Conservation (phyloP, 2,113 vertebrate genomes). For the Alces alces region DNA sequence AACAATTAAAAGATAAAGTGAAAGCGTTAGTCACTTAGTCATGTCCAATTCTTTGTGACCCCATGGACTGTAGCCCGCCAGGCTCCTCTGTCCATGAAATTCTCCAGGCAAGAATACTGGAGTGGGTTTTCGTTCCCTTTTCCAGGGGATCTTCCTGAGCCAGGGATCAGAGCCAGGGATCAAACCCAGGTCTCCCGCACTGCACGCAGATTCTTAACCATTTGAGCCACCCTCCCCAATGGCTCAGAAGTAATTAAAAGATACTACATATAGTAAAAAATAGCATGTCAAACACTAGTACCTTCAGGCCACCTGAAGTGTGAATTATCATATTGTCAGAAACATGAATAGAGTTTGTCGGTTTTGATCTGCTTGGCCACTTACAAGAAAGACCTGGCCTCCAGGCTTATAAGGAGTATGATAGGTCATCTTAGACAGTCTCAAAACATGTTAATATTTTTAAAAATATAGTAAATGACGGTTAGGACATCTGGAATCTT, state of each 20-base stretch:
- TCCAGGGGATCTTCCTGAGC: background rate
- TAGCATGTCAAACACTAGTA: background rate
- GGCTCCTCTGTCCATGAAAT: background rate
- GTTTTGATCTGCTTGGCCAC: background rate
- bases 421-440: background rate
- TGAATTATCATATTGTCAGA: background rate
- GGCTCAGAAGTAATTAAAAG: background rate
- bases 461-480: background rate
- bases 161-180: background rate
- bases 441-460: background rate
- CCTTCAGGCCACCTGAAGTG: background rate
- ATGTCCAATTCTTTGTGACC: background rate
- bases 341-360: background rate
- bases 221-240: background rate
- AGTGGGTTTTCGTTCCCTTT: accelerated
- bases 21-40: background rate
- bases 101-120: background rate
- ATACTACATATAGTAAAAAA: background rate
- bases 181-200: background rate
- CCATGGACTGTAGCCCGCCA: background rate
- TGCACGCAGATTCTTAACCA: background rate
- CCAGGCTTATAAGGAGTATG: background rate
- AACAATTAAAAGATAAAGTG: background rate
- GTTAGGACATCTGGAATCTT: background rate
- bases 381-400: background rate